A percentile compares a stretch with the other conserved stretches of the same genome.
Conservation (phyloP, 2,113 vertebrate genomes). For the Sebastes schlegelii region DNA sequence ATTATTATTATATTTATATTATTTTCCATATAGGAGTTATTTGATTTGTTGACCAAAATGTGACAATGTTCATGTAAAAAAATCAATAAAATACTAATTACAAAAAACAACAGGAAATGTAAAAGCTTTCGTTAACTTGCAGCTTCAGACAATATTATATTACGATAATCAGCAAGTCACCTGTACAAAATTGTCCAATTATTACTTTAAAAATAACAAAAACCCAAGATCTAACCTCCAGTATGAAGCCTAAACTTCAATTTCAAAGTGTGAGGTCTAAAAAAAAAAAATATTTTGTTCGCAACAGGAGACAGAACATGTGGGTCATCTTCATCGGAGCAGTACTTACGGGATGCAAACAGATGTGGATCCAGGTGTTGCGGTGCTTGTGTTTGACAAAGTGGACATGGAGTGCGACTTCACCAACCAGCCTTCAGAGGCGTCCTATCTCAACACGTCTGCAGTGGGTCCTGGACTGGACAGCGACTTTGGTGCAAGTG, state of each 20-base stretch:
- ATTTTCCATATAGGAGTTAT: no score
- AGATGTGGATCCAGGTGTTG: constrained; percentile 38
- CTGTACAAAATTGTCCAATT: not conserved
- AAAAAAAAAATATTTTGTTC: not conserved
- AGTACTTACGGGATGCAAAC: constrained; percentile 71
- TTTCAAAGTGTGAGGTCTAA: not conserved
- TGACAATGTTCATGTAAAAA: no score
- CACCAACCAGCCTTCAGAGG: constrained; percentile 55
- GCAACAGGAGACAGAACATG: constrained; percentile 36
- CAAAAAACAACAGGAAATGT: not conserved
- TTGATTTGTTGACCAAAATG: no score
- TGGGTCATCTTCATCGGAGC: constrained; percentile 57
- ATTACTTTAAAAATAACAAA: not conserved
- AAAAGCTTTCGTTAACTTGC: no score
- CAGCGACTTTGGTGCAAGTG: constrained; percentile 89
- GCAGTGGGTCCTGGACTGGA: constrained; percentile 84
- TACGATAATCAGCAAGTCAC: not conserved
- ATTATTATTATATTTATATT: no score
- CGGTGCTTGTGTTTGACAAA: constrained; percentile 56
- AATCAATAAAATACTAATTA: no score
- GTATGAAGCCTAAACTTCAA: no score
- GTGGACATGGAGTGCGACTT: constrained; percentile 75
- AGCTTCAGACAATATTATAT: not conserved
- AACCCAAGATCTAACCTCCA: not conserved
- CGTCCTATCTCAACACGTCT: constrained; percentile 63